Evolutionary conservation across 2,888 invertebrate genomes (phyloP).

Genomic region (Atethmia centrago): DNA sequence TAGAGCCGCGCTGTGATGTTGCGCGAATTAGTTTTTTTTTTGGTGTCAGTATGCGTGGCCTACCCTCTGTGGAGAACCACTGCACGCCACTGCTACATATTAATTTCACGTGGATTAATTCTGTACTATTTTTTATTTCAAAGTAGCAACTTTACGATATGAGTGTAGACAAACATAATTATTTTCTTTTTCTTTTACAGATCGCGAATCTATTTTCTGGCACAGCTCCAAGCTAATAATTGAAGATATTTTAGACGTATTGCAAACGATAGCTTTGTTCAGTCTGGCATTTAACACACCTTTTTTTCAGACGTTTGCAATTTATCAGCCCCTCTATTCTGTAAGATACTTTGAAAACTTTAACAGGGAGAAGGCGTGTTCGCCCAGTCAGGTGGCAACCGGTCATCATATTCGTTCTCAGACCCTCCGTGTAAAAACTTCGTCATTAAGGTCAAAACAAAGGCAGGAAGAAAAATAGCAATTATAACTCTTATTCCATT

Average conservation of each 20-base stretch:
- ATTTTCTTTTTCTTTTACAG: not conserved
- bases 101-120: too few relatives aligned
- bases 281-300: not conserved
- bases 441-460: constrained; percentile 42
- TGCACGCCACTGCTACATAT: too few relatives aligned
- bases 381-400: constrained; percentile 46
- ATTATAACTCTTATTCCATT: constrained; percentile 36
- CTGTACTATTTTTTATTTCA: too few relatives aligned
- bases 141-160: too few relatives aligned
- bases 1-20: too few relatives aligned
- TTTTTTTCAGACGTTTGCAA: constrained; percentile 1
- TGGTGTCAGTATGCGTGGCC: too few relatives aligned
- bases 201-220: constrained; percentile 1
- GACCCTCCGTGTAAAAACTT: constrained; percentile 50
- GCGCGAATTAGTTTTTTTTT: too few relatives aligned
- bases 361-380: constrained; percentile 53
- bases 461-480: constrained; percentile 16
- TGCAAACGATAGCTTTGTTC: not conserved
- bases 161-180: not conserved
- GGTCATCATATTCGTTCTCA: constrained; percentile 53
- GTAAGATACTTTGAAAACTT: constrained; percentile 34
- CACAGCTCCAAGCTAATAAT: constrained; percentile 13
- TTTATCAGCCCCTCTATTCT: constrained; percentile 3
- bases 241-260: constrained; percentile 1
- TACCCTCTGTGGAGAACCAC: too few relatives aligned